Percentiles rank a stretch among this genome's conserved stretches.
Evolutionary conservation across 1,140 invertebrate species (phyloP).

Genomic region (Tetramorium parvispinum): DNA sequence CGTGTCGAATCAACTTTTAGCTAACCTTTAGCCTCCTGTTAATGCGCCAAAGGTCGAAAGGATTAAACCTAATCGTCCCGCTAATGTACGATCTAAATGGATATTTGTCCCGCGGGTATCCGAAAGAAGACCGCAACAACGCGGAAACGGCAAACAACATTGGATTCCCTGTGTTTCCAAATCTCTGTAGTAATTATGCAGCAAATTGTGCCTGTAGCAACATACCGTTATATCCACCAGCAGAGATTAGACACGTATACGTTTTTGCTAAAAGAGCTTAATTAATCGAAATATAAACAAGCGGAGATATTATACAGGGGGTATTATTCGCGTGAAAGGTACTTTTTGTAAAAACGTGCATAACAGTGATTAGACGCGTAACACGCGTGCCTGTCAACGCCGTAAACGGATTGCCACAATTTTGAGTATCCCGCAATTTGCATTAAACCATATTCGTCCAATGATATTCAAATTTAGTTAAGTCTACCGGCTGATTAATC

Average conservation of each 20-base stretch:
- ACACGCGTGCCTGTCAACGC: not conserved
- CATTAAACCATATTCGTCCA: constrained; percentile 16
- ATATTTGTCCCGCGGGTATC: constrained; percentile 57
- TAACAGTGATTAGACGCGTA: not conserved
- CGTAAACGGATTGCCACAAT: not conserved
- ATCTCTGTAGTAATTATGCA: constrained; percentile 58
- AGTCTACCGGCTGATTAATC: constrained; percentile 18
- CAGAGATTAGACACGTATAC: constrained; percentile 46
- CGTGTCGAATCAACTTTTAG: not conserved
- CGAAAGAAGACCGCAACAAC: constrained; percentile 55
- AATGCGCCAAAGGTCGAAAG: constrained; percentile 49
- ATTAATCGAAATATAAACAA: constrained; percentile 13
- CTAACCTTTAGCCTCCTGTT: not conserved
- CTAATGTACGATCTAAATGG: constrained; percentile 68
- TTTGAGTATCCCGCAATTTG: not conserved
- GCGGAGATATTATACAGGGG: not conserved
- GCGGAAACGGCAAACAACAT: constrained; percentile 41
- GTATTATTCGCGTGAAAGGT: not conserved
- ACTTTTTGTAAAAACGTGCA: not conserved
- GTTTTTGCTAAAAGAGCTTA: constrained; percentile 17
- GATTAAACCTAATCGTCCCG: constrained; percentile 66
- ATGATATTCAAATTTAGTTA: constrained; percentile 31
- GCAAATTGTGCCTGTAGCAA: constrained; percentile 58
- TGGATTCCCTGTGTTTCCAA: constrained; percentile 31
- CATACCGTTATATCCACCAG: constrained; percentile 10